A percentile compares a stretch with the other conserved stretches of the same genome.
Conservation (phyloP, 2,113 vertebrate genomes). For the Ciconia boyciana region DNA sequence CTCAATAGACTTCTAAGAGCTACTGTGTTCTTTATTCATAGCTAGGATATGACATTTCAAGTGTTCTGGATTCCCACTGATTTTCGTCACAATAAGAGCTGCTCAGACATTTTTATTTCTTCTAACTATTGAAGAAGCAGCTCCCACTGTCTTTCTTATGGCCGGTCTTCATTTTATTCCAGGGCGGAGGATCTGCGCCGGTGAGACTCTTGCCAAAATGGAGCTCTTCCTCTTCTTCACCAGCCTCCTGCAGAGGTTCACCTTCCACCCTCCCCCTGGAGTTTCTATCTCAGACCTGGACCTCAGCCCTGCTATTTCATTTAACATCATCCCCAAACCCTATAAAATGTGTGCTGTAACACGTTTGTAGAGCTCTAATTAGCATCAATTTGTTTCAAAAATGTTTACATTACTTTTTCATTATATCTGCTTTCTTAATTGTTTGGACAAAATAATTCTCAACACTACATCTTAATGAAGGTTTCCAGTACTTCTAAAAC, state of each 20-base stretch:
- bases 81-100: not conserved
- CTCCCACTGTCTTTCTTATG: not conserved
- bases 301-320: conserved; percentile 58
- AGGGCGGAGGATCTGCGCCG: conserved; percentile 74
- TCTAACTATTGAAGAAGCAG: not conserved
- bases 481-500: not conserved
- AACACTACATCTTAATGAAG: not conserved
- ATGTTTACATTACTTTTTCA: not conserved
- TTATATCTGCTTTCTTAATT: not conserved
- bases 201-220: conserved; percentile 78
- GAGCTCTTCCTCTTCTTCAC: conserved; percentile 81
- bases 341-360: not conserved
- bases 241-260: conserved; percentile 75
- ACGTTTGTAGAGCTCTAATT: not conserved
- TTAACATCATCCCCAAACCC: not conserved
- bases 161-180: not conserved
- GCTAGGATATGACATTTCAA: not conserved
- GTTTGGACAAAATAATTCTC: not conserved
- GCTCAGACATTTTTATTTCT: not conserved
- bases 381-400: not conserved
- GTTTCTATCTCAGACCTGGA: conserved; percentile 70
- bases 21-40: not conserved
- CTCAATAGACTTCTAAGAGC: not conserved
- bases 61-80: not conserved
- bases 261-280: conserved; percentile 70